These are phyloP conservation scores for Akabosia matsudoensis DNA, from an alignment of 1,140 invertebrate species.

Conservation along the genomic window DNA sequence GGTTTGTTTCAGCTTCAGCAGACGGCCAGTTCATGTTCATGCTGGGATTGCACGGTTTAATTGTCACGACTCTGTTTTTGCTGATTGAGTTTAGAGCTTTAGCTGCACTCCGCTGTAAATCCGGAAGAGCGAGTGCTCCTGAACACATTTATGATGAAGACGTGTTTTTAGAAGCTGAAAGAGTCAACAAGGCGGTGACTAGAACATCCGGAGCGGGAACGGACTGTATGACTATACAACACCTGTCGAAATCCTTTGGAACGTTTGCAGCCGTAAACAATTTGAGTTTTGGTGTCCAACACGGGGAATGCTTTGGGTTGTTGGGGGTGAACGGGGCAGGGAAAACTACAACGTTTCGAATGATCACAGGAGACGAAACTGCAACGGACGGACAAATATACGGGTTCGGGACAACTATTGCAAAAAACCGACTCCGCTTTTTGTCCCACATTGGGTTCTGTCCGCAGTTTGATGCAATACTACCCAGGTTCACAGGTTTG, in stretches of 20 bases:
- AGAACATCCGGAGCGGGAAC: constrained; percentile 45
- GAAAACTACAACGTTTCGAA: constrained; percentile 66
- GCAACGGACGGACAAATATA: constrained; percentile 57
- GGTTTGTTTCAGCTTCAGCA: too few relatives aligned
- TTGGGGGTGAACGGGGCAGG: constrained; percentile 53
- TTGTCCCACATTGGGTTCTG: constrained; percentile 54
- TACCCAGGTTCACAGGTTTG: constrained; percentile 57
- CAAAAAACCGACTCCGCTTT: constrained; percentile 51
- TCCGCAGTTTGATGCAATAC: constrained; percentile 60
- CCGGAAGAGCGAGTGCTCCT: too few relatives aligned
- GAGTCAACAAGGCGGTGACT: constrained; percentile 43
- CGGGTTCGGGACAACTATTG: constrained; percentile 53
- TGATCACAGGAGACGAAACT: constrained; percentile 57
- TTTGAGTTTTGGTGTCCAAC: constrained; percentile 43
- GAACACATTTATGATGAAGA: constrained; percentile 34
- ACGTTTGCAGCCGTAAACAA: constrained; percentile 43
- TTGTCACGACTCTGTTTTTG: too few relatives aligned
- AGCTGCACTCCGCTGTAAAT: too few relatives aligned
- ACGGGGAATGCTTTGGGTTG: constrained; percentile 42
- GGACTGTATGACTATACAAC: not conserved
- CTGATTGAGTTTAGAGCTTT: too few relatives aligned
- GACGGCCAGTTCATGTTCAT: too few relatives aligned
- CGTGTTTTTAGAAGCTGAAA: constrained; percentile 29
- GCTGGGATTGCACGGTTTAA: too few relatives aligned
- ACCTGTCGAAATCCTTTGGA: constrained; percentile 40